A percentile compares a stretch with the other conserved stretches of the same genome.
phyloP scores from a whole-genome alignment of 2,888 invertebrate genomes.

The Stenurella melanura region DNA sequence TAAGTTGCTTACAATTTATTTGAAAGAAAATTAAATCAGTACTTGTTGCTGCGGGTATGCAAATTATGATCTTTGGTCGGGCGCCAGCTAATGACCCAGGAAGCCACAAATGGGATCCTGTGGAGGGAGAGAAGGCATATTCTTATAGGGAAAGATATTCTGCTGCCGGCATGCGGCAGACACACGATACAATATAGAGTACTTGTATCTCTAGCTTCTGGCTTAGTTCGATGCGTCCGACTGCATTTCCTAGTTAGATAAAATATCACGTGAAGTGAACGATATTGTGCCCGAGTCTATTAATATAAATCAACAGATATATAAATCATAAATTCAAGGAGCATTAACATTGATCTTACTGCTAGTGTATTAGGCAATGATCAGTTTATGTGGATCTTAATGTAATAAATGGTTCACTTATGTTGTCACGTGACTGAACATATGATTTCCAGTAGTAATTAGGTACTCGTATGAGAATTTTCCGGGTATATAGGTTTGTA shows the following conservation, averaged over 20 bases:
- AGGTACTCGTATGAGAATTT: too few relatives aligned
- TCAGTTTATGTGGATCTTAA: not conserved
- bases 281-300: not conserved
- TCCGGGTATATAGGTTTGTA: too few relatives aligned
- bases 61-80: constrained; percentile 21
- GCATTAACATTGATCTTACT: not conserved
- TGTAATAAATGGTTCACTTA: too few relatives aligned
- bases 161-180: not conserved
- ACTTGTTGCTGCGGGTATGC: not conserved
- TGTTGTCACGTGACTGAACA: too few relatives aligned
- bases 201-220: constrained; percentile 52
- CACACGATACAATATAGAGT: constrained; percentile 13
- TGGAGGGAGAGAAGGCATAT: constrained; percentile 14
- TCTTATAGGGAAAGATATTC: constrained; percentile 1
- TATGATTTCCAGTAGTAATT: too few relatives aligned
- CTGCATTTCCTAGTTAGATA: constrained; percentile 31
- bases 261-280: constrained; percentile 19
- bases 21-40: not conserved
- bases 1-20: not conserved
- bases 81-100: constrained; percentile 47
- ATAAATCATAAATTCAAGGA: not conserved
- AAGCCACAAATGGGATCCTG: constrained; percentile 12
- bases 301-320: not conserved
- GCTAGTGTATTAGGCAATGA: not conserved
- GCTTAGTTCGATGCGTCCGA: constrained; percentile 27